Conservation (phyloP, 2,888 invertebrate genomes). For the Hypena proboscidalis region DNA sequence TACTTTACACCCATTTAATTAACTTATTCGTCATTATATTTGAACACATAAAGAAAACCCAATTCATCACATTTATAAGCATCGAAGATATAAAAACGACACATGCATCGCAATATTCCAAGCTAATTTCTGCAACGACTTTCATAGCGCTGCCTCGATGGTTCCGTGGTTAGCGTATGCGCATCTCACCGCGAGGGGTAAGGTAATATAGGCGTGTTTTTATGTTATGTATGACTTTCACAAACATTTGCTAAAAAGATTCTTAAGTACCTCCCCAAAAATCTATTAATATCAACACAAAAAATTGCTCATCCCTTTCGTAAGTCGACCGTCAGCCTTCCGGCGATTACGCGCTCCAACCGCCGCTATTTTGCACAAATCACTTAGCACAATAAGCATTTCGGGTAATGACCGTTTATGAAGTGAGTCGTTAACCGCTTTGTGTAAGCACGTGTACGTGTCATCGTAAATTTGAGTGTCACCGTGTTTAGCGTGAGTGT, state of each 20-base stretch:
- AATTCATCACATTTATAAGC: too few relatives aligned
- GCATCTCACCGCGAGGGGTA: too few relatives aligned
- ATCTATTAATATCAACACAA: slow-evolving; percentile 3
- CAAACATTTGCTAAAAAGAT: not conserved
- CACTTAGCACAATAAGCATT: slow-evolving; percentile 30
- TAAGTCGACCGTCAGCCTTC: slow-evolving; percentile 11
- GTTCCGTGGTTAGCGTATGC: too few relatives aligned
- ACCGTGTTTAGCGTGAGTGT: not conserved
- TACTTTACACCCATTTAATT: too few relatives aligned
- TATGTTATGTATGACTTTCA: too few relatives aligned
- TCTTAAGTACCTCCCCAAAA: not conserved
- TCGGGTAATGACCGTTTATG: slow-evolving; percentile 34
- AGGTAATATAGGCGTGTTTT: too few relatives aligned
- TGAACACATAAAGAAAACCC: too few relatives aligned
- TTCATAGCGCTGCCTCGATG: too few relatives aligned
- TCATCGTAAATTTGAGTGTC: slow-evolving; percentile 27
- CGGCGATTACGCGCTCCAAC: slow-evolving; percentile 11
- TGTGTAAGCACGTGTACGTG: slow-evolving; percentile 17
- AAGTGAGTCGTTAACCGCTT: slow-evolving; percentile 23
- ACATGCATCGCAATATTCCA: too few relatives aligned
- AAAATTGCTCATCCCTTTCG: not conserved
- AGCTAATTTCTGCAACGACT: too few relatives aligned
- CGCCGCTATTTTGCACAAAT: slow-evolving; percentile 14
- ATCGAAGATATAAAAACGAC: too few relatives aligned
- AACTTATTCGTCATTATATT: too few relatives aligned